Evolutionary conservation across 2,797 vertebrate species (phyloP).

Genomic region (Oceanodroma leucorhoa): DNA sequence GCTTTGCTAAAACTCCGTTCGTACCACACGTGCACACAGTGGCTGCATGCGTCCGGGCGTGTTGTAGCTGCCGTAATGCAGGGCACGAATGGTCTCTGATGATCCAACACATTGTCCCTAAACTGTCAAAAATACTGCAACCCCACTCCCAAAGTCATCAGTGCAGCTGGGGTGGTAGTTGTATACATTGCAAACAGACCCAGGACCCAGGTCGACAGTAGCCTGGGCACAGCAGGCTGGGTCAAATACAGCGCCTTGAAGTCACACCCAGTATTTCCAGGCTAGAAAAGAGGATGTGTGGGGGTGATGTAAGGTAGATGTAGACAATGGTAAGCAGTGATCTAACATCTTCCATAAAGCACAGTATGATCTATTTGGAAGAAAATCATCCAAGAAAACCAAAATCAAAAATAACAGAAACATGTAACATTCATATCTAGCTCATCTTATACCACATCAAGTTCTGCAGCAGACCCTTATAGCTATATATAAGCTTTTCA

Average conservation of each 20-base stretch:
- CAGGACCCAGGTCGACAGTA: accelerated
- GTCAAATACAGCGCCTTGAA: not conserved
- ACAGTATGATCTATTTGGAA: not conserved
- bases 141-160: accelerated
- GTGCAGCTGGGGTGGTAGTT: not conserved
- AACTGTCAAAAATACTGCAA: not conserved
- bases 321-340: not conserved
- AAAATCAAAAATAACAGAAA: not conserved
- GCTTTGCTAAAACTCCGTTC: accelerated
- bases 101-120: not conserved
- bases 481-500: not conserved
- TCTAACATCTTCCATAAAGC: not conserved
- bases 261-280: not conserved
- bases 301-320: not conserved
- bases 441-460: not conserved
- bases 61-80: accelerated
- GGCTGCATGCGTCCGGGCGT: accelerated
- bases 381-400: not conserved
- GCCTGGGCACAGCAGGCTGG: not conserved
- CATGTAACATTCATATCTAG: not conserved
- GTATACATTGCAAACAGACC: accelerated
- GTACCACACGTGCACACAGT: accelerated
- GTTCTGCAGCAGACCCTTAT: not conserved
- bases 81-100: not conserved
- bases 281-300: not conserved